Evolutionary conservation across 2,797 vertebrate species (phyloP), one percentile per base, ranked within the genome.

Genomic region (Acrossocheilus wenchowensis): DNA sequence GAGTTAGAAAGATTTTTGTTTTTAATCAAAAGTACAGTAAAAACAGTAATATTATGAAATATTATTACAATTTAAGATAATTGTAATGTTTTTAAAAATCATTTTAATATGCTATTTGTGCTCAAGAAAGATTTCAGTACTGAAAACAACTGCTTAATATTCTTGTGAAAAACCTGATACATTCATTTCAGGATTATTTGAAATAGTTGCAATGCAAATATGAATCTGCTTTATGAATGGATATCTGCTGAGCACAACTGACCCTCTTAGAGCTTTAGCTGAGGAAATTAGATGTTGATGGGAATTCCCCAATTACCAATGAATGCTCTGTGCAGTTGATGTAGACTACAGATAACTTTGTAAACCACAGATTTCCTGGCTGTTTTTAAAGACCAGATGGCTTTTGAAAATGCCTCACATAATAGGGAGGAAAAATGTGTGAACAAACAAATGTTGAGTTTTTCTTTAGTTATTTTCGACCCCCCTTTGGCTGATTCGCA

Each of bases 231-330:
- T 36, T 43, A 21, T 30, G 8, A 36, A 50, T 8, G 41, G 36
- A 68, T 73, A 5, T 82, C 39, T 50, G 43, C 64, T 50, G 11
- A 79, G 21, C 12, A 39, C 45, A 15, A 11, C 48, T 23, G 39
- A 43, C 12, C 11, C 54, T 23, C 4, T 48, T 62, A 19, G 41
- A 79, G 23, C 26, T 52, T 15, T 57, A 15, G 9, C 34, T 57
- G 39, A 54, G 77, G 41, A 78, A 86, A 62, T 62, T 78, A 19
- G 12, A 45, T 68, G 57, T 82, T 52, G 30, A 80, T 68, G 34
- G 77, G 19, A 89, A 82, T 74, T 88, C 66, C 84, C 69, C 19
- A 71, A 75, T 83, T 68, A 73, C 54, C 54, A 66, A 73, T 72
- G 21, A 72, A 54, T 17, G n/a, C 19, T 54, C 72, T 5, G 8